Evolutionary conservation across 1,140 invertebrate genomes (phyloP).

Genomic region (Pseudomyrmex cubaensis): DNA sequence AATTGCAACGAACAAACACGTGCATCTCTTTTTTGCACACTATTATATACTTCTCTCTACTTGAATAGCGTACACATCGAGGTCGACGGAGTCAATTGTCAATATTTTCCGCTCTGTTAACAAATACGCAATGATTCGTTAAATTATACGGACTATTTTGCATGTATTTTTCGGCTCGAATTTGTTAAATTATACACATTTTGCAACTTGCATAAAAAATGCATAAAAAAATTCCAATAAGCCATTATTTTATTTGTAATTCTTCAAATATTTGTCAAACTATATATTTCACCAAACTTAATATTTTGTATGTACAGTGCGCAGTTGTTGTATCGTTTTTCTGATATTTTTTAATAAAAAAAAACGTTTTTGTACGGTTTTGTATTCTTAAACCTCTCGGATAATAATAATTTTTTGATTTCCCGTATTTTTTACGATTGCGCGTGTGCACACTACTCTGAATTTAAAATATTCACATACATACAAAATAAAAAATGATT

Average conservation of each 20-base stretch:
- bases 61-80: conserved; percentile 24
- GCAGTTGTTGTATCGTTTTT: neutral
- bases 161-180: conserved; percentile 4
- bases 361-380: too few relatives aligned
- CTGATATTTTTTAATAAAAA: neutral
- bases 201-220: neutral
- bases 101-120: conserved; percentile 48
- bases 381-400: too few relatives aligned
- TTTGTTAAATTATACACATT: conserved; percentile 13
- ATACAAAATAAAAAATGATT: conserved; percentile 43
- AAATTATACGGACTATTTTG: conserved; percentile 32
- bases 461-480: neutral
- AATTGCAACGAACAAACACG: neutral
- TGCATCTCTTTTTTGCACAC: conserved; percentile 25
- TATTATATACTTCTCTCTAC: neutral
- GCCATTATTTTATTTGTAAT: neutral
- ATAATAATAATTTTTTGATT: neutral
- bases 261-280: neutral
- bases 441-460: neutral
- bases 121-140: conserved; percentile 42
- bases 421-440: too few relatives aligned
- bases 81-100: conserved; percentile 53
- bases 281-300: neutral
- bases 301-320: neutral
- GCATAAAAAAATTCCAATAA: neutral